Evolutionary conservation across 37 sponge, comb jelly and placozoan species (phyloP).

Genomic region (Corticium candelabrum): DNA sequence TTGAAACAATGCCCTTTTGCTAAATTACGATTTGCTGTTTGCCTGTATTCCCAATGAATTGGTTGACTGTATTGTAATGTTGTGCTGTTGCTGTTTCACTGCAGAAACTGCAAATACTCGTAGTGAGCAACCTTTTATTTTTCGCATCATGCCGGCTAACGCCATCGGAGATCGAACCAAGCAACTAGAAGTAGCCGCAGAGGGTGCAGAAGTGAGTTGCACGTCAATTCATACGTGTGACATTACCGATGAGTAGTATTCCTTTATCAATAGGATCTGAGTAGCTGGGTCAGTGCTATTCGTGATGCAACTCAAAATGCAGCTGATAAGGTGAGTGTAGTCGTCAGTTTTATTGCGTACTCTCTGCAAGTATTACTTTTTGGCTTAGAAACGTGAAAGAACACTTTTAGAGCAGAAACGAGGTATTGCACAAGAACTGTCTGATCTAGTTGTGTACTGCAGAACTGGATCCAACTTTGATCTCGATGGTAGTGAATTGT

Average conservation of each 20-base stretch:
- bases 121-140: neutral
- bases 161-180: neutral
- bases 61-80: too few relatives aligned
- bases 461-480: constrained; percentile 56
- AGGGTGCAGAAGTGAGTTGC: constrained; percentile 25
- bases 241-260: neutral
- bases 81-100: too few relatives aligned
- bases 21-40: too few relatives aligned
- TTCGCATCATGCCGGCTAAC: neutral
- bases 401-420: neutral
- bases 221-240: neutral
- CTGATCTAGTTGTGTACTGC: constrained; percentile 89
- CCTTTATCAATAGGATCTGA: neutral
- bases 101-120: neutral
- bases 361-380: too few relatives aligned
- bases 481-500: constrained; percentile 45
- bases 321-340: neutral
- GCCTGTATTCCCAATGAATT: too few relatives aligned
- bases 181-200: constrained; percentile 51
- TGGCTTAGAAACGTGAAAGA: too few relatives aligned
- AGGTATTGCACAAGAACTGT: constrained; percentile 79
- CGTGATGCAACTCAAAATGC: neutral
- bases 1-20: too few relatives aligned
- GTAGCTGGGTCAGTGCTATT: neutral
- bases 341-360: too few relatives aligned